phyloP scores from a whole-genome alignment of 1,140 invertebrate genomes.

The Vollenhovia emeryi region DNA sequence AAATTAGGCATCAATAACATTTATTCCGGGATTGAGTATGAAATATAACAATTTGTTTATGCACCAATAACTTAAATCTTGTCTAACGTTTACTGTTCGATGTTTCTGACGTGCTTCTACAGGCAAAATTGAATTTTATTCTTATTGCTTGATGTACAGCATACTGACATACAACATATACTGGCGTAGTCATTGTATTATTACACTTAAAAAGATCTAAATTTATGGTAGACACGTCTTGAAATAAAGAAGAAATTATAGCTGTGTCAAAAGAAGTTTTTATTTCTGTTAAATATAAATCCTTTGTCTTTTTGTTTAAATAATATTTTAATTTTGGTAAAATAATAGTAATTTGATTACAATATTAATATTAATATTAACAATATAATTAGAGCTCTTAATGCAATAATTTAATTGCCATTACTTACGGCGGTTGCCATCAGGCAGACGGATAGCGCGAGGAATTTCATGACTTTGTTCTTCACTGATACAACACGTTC shows the following conservation, averaged over 20 bases:
- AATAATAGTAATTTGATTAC: neutral
- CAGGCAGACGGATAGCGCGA: neutral
- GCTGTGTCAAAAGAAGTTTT: no score
- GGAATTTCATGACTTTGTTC: neutral
- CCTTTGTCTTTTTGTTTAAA: neutral
- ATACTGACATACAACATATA: no score
- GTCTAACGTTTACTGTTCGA: no score
- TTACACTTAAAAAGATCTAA: no score
- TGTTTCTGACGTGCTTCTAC: no score
- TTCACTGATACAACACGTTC: neutral
- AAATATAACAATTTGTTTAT: neutral
- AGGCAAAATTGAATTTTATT: no score
- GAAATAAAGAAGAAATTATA: no score
- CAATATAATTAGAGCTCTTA: neutral
- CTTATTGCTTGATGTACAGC: no score
- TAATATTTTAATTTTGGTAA: neutral
- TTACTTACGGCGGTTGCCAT: neutral
- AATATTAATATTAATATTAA: neutral
- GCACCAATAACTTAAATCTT: no score
- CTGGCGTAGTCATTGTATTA: no score
- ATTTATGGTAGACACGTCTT: no score
- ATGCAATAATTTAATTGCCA: neutral
- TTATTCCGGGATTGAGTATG: neutral
- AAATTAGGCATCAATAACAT: neutral
- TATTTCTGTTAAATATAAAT: no score